A percentile compares a stretch with the other conserved stretches of the same genome.
Conservation (phyloP, 2,888 invertebrate genomes). For the Lacanobia wlatinum region DNA sequence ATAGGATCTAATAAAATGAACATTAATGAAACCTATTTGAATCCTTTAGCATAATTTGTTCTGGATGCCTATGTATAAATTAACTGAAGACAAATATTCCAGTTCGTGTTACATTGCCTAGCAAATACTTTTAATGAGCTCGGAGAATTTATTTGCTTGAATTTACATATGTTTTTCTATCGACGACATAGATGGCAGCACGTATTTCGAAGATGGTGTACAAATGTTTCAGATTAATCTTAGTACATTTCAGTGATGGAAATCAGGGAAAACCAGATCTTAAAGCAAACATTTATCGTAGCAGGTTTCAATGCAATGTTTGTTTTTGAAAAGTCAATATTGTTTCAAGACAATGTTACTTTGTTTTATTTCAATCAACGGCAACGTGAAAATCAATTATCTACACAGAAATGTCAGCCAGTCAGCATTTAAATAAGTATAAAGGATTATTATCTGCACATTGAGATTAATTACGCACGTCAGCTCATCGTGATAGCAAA, state of each 20-base stretch:
- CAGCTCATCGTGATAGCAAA: background rate
- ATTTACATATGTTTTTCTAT: conserved; percentile 32
- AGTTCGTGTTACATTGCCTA: conserved; percentile 30
- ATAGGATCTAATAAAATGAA: conserved; percentile 58
- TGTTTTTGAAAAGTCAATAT: conserved; percentile 15
- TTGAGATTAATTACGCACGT: conserved; percentile 9
- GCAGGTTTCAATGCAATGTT: conserved; percentile 12
- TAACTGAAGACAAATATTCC: conserved; percentile 56
- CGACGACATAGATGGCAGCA: conserved; percentile 45
- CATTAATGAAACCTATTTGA: conserved; percentile 55
- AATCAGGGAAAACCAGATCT: conserved; percentile 8
- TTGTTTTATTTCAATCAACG: conserved; percentile 22
- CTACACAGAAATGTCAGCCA: background rate
- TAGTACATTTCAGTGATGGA: conserved; percentile 4
- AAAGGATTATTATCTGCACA: background rate
- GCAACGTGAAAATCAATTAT: conserved; percentile 17
- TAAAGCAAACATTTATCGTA: conserved; percentile 11
- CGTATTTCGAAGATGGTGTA: conserved; percentile 4
- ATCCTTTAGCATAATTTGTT: conserved; percentile 65
- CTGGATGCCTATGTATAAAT: conserved; percentile 55
- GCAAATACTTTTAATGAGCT: conserved; percentile 58
- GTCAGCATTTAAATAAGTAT: conserved; percentile 8
- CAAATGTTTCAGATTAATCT: conserved; percentile 25
- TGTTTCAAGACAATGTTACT: conserved; percentile 15
- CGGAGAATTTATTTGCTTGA: conserved; percentile 41